These are phyloP conservation scores for Terebella lapidaria DNA, from an alignment of 2,888 invertebrate species.

Conservation along the genomic window DNA sequence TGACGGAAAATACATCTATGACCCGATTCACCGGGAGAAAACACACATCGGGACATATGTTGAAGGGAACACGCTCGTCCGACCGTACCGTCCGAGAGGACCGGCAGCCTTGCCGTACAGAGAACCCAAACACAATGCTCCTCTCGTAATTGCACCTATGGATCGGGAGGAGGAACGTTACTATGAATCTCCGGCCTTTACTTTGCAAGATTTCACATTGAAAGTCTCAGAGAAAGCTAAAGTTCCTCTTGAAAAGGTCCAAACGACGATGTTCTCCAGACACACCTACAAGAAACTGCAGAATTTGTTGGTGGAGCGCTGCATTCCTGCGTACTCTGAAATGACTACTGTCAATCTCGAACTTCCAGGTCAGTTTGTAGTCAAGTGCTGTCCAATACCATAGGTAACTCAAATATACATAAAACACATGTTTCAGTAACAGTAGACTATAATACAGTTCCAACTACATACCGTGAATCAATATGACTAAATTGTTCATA, in stretches of 20 bases:
- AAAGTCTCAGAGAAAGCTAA: slow-evolving; percentile 32
- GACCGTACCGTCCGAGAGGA: slow-evolving; percentile 8
- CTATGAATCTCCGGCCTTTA: slow-evolving; percentile 26
- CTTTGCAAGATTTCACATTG: slow-evolving; percentile 42
- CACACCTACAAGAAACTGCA: slow-evolving; percentile 45
- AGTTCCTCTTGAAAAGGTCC: slow-evolving; percentile 33
- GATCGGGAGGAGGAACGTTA: neutral
- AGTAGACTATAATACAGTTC: too few species aligned
- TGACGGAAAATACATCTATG: slow-evolving; percentile 8
- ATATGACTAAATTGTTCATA: too few species aligned
- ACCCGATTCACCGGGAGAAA: slow-evolving; percentile 4
- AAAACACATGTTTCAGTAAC: too few species aligned
- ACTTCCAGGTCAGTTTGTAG: slow-evolving; percentile 9
- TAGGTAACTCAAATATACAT: too few species aligned
- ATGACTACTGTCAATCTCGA: slow-evolving; percentile 3
- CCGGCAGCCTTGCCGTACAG: slow-evolving; percentile 1
- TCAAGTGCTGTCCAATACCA: neutral
- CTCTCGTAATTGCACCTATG: neutral
- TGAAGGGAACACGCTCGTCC: slow-evolving; percentile 7
- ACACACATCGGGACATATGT: slow-evolving; percentile 13
- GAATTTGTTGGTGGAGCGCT: slow-evolving; percentile 33
- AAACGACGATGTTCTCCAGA: slow-evolving; percentile 34
- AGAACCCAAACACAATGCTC: neutral
- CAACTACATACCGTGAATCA: too few species aligned
- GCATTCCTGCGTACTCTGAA: slow-evolving; percentile 8